phyloP scores from a whole-genome alignment of 2,797 vertebrate species.

The Hyperoplus lanceolatus region DNA sequence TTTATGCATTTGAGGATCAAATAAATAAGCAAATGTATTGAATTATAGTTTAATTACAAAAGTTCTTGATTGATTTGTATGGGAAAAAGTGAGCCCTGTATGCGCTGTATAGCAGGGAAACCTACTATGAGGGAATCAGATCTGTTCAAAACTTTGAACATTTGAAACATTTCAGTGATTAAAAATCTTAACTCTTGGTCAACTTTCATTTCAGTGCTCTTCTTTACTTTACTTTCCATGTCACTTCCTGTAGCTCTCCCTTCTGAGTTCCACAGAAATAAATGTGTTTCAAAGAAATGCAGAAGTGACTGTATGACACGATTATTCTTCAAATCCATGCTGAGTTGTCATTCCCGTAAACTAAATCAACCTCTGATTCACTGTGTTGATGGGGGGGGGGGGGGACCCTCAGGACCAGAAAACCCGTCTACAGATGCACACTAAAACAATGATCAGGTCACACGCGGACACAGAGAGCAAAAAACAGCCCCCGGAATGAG shows the following conservation, averaged over 20 bases:
- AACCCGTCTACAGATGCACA: constrained; percentile 24
- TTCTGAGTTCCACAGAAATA: constrained; percentile 27
- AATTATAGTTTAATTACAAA: constrained; percentile 77
- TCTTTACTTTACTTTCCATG: constrained; percentile 1
- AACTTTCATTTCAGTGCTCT: constrained; percentile 3
- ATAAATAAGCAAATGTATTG: constrained; percentile 82
- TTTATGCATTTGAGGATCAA: constrained; percentile 76
- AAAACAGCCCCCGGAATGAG: constrained; percentile 39
- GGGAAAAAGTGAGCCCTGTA: constrained; percentile 36
- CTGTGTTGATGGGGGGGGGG: constrained; percentile 1
- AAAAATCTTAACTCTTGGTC: neutral
- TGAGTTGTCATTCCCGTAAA: constrained; percentile 57
- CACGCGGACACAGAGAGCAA: constrained; percentile 32
- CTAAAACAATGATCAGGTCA: constrained; percentile 38
- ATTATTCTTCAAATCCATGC: constrained; percentile 38
- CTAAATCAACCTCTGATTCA: constrained; percentile 53
- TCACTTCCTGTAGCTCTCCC: constrained; percentile 5
- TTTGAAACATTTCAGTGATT: neutral
- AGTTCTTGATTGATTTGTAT: constrained; percentile 71
- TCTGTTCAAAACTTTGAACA: constrained; percentile 13
- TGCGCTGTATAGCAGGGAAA: constrained; percentile 3
- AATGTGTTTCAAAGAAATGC: constrained; percentile 39
- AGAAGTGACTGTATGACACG: constrained; percentile 46
- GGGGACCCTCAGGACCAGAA: constrained; percentile 19
- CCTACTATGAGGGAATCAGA: neutral